Evolutionary conservation across 1,140 invertebrate genomes (phyloP), one percentile per base, ranked within the genome.

Genomic region (Arctopsyche grandis): DNA sequence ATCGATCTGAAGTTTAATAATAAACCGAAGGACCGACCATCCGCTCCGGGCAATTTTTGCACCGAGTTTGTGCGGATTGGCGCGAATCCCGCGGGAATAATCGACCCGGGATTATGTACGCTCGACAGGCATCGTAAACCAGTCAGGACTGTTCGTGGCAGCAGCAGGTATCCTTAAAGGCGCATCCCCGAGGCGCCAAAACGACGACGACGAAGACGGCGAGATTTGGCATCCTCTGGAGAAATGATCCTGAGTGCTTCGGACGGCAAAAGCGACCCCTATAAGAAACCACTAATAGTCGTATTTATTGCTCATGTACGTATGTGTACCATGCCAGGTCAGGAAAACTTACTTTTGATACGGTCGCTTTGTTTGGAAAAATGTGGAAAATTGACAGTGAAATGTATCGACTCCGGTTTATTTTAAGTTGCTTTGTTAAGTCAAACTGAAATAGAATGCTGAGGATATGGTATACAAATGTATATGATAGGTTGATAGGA

Each of bases 211-310:
- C 58, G 58, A 52, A 52, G 69, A 70, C 43, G 69, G 46, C 19
- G 69, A 48, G 71, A 56, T 74, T 52, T 26, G 71, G 71, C 48
- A n/a, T 9, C 48, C 71, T 74, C 71, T 56, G 46, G 71, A 74
- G 71, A 74, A 74, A 74, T 74, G 46, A 74, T 9, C 48, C 46
- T 46, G 48, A 74, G 71, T 74, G 71, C 43, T 70, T 29, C 44
- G 46, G 22, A 12, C 3, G 48, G 16, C 16, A 52, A 52, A 52
- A 52, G 12, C 3, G 48, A 38, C 29, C 29, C 29, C 29, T 7
- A 38, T 38, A 38, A 38, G 29, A 38, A 38, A 38, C 16, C 48
- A 10, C 48, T 52, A 52, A 52, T 52, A 52, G 48, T 14, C 10
- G 48, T 16, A 16, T 52, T 16, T 12, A 16, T 52, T 16, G 48